A percentile compares a stretch with the other conserved stretches of the same genome.
Conservation (phyloP, 2,888 invertebrate species). For the Arge pagana region DNA sequence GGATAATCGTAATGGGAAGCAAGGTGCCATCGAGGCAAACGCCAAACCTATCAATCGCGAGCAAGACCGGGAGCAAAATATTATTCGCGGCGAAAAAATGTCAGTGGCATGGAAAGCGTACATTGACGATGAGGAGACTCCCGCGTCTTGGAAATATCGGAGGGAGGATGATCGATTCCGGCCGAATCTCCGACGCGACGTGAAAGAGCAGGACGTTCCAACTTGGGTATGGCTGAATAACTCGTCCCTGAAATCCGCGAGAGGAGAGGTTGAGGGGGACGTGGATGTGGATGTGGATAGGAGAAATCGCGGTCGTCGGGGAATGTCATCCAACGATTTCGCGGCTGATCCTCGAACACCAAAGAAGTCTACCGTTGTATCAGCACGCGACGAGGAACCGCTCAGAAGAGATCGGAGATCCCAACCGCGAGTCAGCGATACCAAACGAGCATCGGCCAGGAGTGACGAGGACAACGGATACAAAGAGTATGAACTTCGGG, state of each 20-base stretch:
- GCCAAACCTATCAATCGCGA: constrained; percentile 19
- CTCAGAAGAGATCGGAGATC: neutral
- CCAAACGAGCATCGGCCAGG: constrained; percentile 10
- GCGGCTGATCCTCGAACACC: constrained; percentile 20
- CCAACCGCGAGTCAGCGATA: constrained; percentile 6
- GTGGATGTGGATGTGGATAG: constrained; percentile 25
- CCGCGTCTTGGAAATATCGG: constrained; percentile 21
- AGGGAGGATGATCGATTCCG: constrained; percentile 18
- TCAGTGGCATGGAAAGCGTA: no score
- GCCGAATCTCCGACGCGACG: constrained; percentile 28
- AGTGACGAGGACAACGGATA: constrained; percentile 3
- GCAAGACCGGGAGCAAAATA: constrained; percentile 31
- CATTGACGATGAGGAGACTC: constrained; percentile 29
- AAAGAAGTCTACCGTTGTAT: constrained; percentile 5
- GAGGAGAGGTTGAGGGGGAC: constrained; percentile 19
- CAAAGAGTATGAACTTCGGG: no score
- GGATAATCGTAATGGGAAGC: constrained; percentile 15
- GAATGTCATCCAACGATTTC: constrained; percentile 31
- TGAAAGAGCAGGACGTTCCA: constrained; percentile 22
- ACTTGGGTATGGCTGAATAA: constrained; percentile 22
- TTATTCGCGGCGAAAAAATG: constrained; percentile 25
- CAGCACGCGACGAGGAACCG: constrained; percentile 4
- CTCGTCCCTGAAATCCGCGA: constrained; percentile 17
- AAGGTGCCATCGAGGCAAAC: constrained; percentile 11
- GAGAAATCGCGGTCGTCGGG: constrained; percentile 35